Conservation (phyloP, 2,888 invertebrate species). For the Dorcus parallelipipedus region DNA sequence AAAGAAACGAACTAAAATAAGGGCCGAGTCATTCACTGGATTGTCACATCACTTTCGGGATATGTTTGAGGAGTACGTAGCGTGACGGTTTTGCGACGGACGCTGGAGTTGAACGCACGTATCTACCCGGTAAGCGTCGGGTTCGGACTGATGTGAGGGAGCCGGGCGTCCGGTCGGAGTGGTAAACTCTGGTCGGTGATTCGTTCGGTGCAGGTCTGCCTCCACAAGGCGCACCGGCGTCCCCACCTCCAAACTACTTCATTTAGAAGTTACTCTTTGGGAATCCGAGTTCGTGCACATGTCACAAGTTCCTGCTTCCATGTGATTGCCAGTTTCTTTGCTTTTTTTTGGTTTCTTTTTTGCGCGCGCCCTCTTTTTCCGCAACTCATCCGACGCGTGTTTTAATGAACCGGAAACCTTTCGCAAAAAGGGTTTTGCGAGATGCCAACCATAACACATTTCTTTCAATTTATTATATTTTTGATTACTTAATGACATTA, state of each 20-base stretch:
- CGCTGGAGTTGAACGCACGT: conserved; percentile 18
- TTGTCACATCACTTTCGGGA: conserved; percentile 34
- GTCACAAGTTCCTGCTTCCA: conserved; percentile 1
- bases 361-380: no score
- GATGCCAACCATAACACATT: no score
- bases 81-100: not conserved
- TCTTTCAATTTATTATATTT: no score
- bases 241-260: conserved; percentile 33
- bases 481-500: no score
- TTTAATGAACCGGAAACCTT: no score
- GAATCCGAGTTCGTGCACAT: conserved; percentile 3
- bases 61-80: not conserved
- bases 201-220: conserved; percentile 43
- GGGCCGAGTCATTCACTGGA: conserved; percentile 15
- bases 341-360: no score
- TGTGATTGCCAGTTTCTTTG: not conserved
- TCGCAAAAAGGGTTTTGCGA: no score
- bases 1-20: conserved; percentile 28
- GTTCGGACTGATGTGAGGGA: conserved; percentile 35
- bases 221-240: conserved; percentile 33
- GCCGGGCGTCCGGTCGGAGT: conserved; percentile 35
- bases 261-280: conserved; percentile 14
- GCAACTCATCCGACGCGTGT: no score
- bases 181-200: conserved; percentile 42
- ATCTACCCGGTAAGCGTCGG: conserved; percentile 29